phyloP scores from a whole-genome alignment of 2,797 vertebrate genomes.

The Crenuchus spilurus region DNA sequence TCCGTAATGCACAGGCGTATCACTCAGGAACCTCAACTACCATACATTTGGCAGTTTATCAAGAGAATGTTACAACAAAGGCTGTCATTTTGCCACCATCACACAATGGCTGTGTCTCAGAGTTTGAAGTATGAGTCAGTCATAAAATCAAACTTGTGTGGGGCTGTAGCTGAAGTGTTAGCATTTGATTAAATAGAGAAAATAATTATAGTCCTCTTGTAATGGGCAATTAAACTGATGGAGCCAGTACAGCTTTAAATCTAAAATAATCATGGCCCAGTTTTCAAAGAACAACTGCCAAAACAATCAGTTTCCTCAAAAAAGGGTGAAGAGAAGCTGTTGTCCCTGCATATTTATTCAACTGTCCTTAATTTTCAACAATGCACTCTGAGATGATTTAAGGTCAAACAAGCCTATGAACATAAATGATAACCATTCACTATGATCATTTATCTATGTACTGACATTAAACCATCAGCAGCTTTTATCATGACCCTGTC shows the following conservation, averaged over 20 bases:
- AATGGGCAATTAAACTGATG: constrained; percentile 49
- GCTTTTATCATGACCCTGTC: not conserved
- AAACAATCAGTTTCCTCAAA: constrained; percentile 24
- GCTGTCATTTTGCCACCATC: constrained; percentile 45
- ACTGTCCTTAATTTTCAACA: constrained; percentile 28
- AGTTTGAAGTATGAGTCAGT: constrained; percentile 52
- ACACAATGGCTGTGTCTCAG: constrained; percentile 34
- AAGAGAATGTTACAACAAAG: constrained; percentile 39
- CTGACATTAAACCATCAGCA: not conserved
- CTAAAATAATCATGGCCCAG: constrained; percentile 26
- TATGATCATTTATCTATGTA: not conserved
- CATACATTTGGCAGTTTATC: constrained; percentile 16
- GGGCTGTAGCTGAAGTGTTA: constrained; percentile 44
- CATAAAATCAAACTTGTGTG: constrained; percentile 43
- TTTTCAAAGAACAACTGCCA: constrained; percentile 39
- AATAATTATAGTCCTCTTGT: constrained; percentile 54
- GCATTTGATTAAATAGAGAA: constrained; percentile 51
- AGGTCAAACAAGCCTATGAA: not conserved
- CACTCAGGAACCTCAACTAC: not conserved
- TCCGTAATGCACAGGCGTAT: not conserved
- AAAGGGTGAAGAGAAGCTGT: too few species aligned
- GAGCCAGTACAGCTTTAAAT: constrained; percentile 47
- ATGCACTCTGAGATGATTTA: not conserved
- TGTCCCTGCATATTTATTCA: too few species aligned
- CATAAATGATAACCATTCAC: constrained; percentile 5